A percentile compares a stretch with the other conserved stretches of the same genome.
phyloP scores from a whole-genome alignment of 1,140 invertebrate species.

The Cotesia chilonis region DNA sequence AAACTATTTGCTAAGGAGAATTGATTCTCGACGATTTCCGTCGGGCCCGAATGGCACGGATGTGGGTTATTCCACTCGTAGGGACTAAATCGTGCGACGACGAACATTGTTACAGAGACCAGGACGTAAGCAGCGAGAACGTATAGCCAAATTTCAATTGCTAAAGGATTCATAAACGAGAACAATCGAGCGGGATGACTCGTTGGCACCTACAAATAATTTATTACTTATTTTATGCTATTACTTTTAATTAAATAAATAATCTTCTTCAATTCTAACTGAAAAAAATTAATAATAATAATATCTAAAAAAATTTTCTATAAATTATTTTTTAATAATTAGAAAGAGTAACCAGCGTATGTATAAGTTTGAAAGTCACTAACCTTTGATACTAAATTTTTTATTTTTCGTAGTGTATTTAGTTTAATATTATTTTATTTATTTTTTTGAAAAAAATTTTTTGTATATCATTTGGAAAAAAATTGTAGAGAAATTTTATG shows the following conservation, averaged over 20 bases:
- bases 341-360: no score
- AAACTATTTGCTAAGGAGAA: constrained; percentile 79
- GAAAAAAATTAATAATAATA: no score
- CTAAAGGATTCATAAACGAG: constrained; percentile 88
- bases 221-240: neutral
- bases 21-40: constrained; percentile 71
- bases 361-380: no score
- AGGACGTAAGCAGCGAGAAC: constrained; percentile 80
- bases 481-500: no score
- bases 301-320: no score
- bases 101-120: constrained; percentile 84
- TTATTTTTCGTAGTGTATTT: no score
- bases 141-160: constrained; percentile 85
- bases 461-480: no score
- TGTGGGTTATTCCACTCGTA: constrained; percentile 84
- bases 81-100: constrained; percentile 82
- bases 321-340: no score
- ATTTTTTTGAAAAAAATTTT: no score
- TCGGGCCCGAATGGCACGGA: constrained; percentile 72
- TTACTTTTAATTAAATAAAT: constrained; percentile 17
- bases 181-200: constrained; percentile 80
- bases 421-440: no score
- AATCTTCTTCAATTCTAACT: no score
- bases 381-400: no score
- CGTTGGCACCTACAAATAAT: constrained; percentile 69